A percentile compares a stretch with the other conserved stretches of the same genome.
Evolutionary conservation across 2,888 invertebrate species (phyloP).

Genomic region (Micropterix aruncella): DNA sequence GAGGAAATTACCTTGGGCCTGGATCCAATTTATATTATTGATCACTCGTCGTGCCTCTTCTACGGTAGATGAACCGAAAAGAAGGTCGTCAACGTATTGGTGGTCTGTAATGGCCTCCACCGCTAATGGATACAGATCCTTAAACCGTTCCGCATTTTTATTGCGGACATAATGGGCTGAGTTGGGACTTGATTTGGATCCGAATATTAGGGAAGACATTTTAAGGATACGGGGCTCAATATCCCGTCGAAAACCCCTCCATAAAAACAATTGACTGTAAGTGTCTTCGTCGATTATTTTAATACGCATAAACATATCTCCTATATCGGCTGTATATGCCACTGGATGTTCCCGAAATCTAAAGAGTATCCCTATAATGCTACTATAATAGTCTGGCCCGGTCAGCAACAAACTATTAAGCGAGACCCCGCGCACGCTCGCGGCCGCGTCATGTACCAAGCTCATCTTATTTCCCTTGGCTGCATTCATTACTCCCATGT

Average conservation of each 20-base stretch:
- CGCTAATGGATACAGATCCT: slow-evolving; percentile 11
- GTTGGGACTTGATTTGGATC: slow-evolving; percentile 11
- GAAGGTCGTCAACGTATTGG: slow-evolving; percentile 16
- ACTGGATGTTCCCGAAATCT: slow-evolving; percentile 10
- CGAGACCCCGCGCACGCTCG: slow-evolving; percentile 10
- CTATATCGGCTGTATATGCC: slow-evolving; percentile 9
- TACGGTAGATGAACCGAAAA: slow-evolving; percentile 13
- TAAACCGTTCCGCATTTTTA: slow-evolving; percentile 12
- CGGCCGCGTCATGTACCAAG: slow-evolving; percentile 15
- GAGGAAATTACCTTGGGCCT: slow-evolving; percentile 11
- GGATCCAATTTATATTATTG: slow-evolving; percentile 8
- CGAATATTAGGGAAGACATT: slow-evolving; percentile 14
- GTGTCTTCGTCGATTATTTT: slow-evolving; percentile 5
- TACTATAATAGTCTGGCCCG: slow-evolving; percentile 11
- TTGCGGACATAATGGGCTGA: slow-evolving; percentile 14
- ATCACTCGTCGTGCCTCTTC: slow-evolving; percentile 10
- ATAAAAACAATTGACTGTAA: too few relatives aligned
- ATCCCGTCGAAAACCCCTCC: slow-evolving; percentile 4
- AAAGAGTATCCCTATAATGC: slow-evolving; percentile 10
- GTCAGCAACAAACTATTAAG: slow-evolving; percentile 13
- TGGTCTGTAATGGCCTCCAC: slow-evolving; percentile 13
- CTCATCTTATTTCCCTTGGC: slow-evolving; percentile 14
- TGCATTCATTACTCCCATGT: slow-evolving; percentile 11
- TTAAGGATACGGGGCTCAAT: slow-evolving; percentile 8
- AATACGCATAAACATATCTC: slow-evolving; percentile 10